Conservation (phyloP, 2,113 vertebrate genomes). For the Romanogobio albipinnatus region DNA sequence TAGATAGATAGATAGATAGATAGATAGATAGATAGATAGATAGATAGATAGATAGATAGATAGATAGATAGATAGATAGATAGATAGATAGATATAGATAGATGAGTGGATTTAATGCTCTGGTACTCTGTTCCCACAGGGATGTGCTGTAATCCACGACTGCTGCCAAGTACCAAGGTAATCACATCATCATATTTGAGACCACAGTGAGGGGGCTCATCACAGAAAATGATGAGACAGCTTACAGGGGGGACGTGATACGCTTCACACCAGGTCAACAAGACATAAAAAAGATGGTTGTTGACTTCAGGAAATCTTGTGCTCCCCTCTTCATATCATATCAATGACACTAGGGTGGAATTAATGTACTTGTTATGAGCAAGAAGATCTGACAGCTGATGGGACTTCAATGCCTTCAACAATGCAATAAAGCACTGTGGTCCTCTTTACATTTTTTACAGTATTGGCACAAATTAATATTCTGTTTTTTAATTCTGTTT, state of each 20-base stretch:
- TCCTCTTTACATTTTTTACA: not conserved
- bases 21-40: too few species aligned
- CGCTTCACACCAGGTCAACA: not conserved
- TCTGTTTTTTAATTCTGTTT: not conserved
- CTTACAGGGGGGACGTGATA: constrained; percentile 7
- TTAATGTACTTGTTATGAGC: not conserved
- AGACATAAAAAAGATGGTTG: not conserved
- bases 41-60: too few species aligned
- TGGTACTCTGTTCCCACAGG: not conserved
- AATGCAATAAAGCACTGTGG: not conserved
- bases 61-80: not conserved
- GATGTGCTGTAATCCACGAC: not conserved
- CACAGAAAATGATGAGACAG: constrained; percentile 13
- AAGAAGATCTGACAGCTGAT: not conserved
- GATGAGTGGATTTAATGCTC: not conserved
- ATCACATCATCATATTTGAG: not conserved
- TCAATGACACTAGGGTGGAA: not conserved
- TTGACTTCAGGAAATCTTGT: not conserved
- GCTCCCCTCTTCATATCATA: not conserved
- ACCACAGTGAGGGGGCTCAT: constrained; percentile 2
- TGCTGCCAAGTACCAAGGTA: constrained; percentile 7
- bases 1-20: not conserved
- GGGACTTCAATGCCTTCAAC: not conserved
- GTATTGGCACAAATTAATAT: not conserved
- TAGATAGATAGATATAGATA: not conserved